Conservation (phyloP, 2,888 invertebrate species). For the Platycnemis pennipes region DNA sequence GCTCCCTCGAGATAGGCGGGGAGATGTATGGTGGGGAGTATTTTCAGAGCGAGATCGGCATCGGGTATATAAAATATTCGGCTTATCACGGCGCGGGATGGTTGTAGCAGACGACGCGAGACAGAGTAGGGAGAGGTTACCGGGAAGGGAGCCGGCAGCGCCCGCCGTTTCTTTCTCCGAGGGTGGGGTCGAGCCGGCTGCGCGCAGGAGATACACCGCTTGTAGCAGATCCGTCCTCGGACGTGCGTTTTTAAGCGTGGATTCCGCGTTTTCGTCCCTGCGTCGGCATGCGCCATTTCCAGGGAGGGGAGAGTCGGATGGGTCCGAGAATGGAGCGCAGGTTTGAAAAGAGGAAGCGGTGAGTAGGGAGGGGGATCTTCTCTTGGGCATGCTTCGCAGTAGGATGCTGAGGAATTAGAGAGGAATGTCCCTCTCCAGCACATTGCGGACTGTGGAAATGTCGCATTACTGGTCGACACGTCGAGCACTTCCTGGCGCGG, state of each 20-base stretch:
- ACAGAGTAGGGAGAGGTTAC: background rate
- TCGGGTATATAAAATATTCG: constrained; percentile 66
- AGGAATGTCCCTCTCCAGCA: background rate
- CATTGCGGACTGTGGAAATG: background rate
- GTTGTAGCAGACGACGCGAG: background rate
- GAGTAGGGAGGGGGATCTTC: background rate
- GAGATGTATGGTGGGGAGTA: constrained; percentile 61
- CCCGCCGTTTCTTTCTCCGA: background rate
- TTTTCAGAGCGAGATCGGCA: constrained; percentile 54
- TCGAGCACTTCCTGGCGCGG: background rate
- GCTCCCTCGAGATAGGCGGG: constrained; percentile 33
- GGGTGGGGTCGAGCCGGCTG: background rate
- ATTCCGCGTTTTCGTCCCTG: background rate
- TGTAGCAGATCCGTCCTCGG: background rate
- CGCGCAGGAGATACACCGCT: background rate
- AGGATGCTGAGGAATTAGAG: background rate
- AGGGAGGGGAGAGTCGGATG: background rate
- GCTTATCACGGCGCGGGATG: constrained; percentile 48
- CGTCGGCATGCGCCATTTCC: background rate
- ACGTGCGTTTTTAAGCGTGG: background rate
- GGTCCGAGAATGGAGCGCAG: background rate
- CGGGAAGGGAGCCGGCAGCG: background rate
- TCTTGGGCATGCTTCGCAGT: background rate
- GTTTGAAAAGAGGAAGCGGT: background rate
- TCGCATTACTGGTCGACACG: background rate